A percentile compares a stretch with the other conserved stretches of the same genome.
Evolutionary conservation across 2,888 invertebrate genomes (phyloP).

Genomic region (Sarcophaga subvicina): DNA sequence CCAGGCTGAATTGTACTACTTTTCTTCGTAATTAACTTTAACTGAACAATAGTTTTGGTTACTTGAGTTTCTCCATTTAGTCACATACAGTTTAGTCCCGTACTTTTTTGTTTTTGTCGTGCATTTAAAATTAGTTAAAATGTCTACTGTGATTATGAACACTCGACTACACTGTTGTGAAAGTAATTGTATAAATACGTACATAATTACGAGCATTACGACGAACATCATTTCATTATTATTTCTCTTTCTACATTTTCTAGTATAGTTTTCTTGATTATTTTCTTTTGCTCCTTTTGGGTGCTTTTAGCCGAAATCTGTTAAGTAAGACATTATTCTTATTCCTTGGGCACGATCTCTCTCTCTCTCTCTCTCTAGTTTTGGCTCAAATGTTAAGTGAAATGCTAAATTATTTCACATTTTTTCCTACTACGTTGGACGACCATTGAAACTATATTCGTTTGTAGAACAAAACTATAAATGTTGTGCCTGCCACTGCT

Average conservation of each 20-base stretch:
- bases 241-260: not conserved
- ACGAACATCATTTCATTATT: conserved; percentile 39
- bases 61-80: conserved; percentile 17
- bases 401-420: conserved; percentile 54
- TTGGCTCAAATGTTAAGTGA: conserved; percentile 54
- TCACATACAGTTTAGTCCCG: not conserved
- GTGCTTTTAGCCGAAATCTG: conserved; percentile 32
- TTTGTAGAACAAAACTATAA: conserved; percentile 11
- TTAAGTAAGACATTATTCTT: conserved; percentile 53
- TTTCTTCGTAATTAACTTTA: conserved; percentile 22
- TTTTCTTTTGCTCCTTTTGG: conserved; percentile 14
- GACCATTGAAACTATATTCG: conserved; percentile 46
- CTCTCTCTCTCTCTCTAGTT: not conserved
- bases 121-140: conserved; percentile 36
- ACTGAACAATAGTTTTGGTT: not conserved
- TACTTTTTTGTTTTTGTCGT: not conserved
- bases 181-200: conserved; percentile 38
- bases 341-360: not conserved
- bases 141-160: conserved; percentile 35
- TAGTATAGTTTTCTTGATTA: not conserved
- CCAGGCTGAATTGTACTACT: not conserved
- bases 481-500: conserved; percentile 23
- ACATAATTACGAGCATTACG: conserved; percentile 45
- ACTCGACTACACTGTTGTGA: conserved; percentile 31
- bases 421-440: not conserved